phyloP scores from a whole-genome alignment of 2,113 vertebrate genomes.

The Rhynchopsitta pachyrhyncha region DNA sequence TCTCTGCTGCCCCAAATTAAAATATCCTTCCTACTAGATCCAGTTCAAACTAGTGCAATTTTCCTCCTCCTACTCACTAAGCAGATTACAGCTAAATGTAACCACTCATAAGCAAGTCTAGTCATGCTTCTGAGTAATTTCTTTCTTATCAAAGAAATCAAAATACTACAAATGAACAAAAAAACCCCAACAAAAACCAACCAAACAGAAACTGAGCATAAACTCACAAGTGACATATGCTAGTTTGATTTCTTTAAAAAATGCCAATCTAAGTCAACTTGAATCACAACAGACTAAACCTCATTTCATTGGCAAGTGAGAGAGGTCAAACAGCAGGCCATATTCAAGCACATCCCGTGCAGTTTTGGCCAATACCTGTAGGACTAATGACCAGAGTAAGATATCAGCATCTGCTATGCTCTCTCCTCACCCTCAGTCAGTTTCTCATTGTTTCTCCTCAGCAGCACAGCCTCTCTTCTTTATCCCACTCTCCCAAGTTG shows the following conservation, averaged over 20 bases:
- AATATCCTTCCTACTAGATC: conserved; percentile 10
- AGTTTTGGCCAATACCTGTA: neutral
- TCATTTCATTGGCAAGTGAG: neutral
- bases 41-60: conserved; percentile 10
- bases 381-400: neutral
- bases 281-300: neutral
- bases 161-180: neutral
- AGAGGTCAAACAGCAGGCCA: neutral
- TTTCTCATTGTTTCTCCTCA: fast-evolving
- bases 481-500: neutral
- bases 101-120: neutral
- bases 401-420: neutral
- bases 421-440: neutral
- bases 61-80: neutral
- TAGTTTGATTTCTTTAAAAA: neutral
- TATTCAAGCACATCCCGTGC: neutral
- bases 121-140: neutral
- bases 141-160: neutral
- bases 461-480: neutral
- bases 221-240: neutral
- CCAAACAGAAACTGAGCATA: neutral
- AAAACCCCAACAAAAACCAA: neutral
- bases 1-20: conserved; percentile 11
- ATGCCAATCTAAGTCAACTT: neutral
- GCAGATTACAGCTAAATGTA: neutral